phyloP scores from a whole-genome alignment of 1,140 invertebrate species.

The Coelopa frigida region DNA sequence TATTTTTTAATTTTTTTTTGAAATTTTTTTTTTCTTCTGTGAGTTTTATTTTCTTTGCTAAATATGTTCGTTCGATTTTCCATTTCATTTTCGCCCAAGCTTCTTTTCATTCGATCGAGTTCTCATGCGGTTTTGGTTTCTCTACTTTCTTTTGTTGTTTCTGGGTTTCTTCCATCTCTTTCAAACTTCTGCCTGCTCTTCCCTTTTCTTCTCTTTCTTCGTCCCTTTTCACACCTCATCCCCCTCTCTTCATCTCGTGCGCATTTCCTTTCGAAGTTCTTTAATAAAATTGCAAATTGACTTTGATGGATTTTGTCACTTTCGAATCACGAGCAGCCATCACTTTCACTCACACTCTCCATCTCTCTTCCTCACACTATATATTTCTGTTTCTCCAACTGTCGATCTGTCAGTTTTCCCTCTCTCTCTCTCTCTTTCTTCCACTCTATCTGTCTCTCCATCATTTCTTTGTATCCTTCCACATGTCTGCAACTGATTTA shows the following conservation, averaged over 20 bases:
- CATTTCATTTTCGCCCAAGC: no score
- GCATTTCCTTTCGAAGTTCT: not conserved
- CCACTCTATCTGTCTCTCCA: not conserved
- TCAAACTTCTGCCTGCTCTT: no score
- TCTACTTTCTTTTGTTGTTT: no score
- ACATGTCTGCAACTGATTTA: no score
- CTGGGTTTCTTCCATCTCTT: no score
- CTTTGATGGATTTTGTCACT: conserved; percentile 12
- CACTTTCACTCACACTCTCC: not conserved
- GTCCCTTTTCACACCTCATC: not conserved
- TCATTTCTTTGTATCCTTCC: not conserved
- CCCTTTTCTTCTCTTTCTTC: not conserved
- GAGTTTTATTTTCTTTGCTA: no score
- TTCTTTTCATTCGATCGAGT: no score
- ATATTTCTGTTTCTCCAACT: not conserved
- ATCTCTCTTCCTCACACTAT: not conserved
- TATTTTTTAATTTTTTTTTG: no score
- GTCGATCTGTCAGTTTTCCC: not conserved
- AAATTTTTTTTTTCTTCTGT: no score
- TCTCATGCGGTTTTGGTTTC: no score
- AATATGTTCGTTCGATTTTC: no score
- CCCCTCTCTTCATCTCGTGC: not conserved
- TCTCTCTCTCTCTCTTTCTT: not conserved
- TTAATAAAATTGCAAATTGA: conserved; percentile 10
- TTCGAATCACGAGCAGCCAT: no score